These are phyloP conservation scores for Hydrochoerus hydrochaeris DNA, from an alignment of 2,113 vertebrate species.

Conservation along the genomic window DNA sequence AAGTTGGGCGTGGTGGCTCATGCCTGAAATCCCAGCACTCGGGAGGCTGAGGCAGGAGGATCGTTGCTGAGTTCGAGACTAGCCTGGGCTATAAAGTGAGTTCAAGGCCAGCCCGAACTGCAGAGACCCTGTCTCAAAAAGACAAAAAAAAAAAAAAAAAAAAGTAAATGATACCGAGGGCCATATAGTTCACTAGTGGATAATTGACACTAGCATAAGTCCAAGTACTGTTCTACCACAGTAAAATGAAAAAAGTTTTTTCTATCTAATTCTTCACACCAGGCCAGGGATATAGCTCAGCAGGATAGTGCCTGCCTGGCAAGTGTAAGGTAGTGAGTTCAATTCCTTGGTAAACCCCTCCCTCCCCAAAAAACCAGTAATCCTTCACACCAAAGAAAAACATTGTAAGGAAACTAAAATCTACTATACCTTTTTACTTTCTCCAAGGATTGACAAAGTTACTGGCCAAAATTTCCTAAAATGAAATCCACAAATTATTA, in stretches of 20 bases:
- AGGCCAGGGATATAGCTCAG: too few relatives aligned
- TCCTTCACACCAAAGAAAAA: not conserved
- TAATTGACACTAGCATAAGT: not conserved
- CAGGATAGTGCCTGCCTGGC: too few relatives aligned
- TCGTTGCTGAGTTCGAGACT: too few relatives aligned
- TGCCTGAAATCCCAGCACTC: too few relatives aligned
- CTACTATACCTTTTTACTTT: constrained; percentile 92
- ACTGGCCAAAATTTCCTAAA: constrained; percentile 97
- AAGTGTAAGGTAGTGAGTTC: too few relatives aligned
- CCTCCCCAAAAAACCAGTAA: not conserved
- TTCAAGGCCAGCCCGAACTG: too few relatives aligned
- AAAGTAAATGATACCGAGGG: not conserved
- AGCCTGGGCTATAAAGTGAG: too few relatives aligned
- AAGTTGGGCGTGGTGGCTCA: too few relatives aligned
- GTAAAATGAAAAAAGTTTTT: not conserved
- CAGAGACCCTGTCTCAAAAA: too few relatives aligned
- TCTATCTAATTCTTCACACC: not conserved
- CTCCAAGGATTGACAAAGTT: constrained; percentile 86
- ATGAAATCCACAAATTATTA: constrained; percentile 71
- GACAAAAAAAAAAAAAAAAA: too few relatives aligned
- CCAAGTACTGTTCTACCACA: not conserved
- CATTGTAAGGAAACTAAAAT: constrained; percentile 15
- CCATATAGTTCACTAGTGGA: not conserved
- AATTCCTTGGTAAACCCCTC: too few relatives aligned
- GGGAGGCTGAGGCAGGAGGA: too few relatives aligned